Percentiles rank a stretch among this genome's conserved stretches.
These are phyloP conservation scores for Caranx ignobilis DNA, from an alignment of 2,113 vertebrate species.

Conservation along the genomic window DNA sequence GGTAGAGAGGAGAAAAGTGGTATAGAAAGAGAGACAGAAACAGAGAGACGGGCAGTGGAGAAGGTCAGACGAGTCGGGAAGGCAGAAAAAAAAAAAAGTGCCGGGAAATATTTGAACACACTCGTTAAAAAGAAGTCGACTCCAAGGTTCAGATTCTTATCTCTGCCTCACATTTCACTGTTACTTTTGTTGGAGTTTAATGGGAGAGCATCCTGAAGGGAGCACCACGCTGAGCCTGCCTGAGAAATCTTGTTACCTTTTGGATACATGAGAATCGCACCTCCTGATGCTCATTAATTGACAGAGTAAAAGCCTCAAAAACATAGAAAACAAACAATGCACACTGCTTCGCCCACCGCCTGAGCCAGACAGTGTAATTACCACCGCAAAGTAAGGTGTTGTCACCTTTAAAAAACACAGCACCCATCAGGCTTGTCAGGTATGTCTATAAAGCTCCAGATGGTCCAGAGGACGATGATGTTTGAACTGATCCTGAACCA, in stretches of 20 bases:
- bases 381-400: slow-evolving; percentile 36
- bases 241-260: slow-evolving; percentile 23
- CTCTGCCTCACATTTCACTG: slow-evolving; percentile 4
- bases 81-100: slow-evolving; percentile 14
- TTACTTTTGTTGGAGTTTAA: slow-evolving; percentile 15
- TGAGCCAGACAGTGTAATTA: slow-evolving; percentile 52
- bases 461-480: slow-evolving; percentile 30
- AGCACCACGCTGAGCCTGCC: slow-evolving; percentile 23
- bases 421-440: slow-evolving; percentile 51
- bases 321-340: slow-evolving; percentile 18
- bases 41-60: neutral
- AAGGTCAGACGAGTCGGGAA: slow-evolving; percentile 21
- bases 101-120: slow-evolving; percentile 2
- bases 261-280: slow-evolving; percentile 14
- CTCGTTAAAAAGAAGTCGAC: slow-evolving; percentile 25
- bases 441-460: slow-evolving; percentile 54
- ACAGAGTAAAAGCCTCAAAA: slow-evolving; percentile 31
- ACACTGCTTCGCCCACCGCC: neutral
- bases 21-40: neutral
- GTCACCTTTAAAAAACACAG: slow-evolving; percentile 54
- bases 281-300: slow-evolving; percentile 13
- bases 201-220: slow-evolving; percentile 7
- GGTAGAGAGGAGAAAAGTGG: neutral
- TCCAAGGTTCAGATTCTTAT: neutral
- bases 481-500: neutral